A percentile compares a stretch with the other conserved stretches of the same genome.
Evolutionary conservation across 2,113 vertebrate genomes (phyloP).

Genomic region (Mus musculus): GRCm39 chr11:16440001-16440500

Average conservation of each 20-base stretch:
- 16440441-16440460: not conserved
- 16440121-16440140: not conserved
- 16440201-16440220: not conserved
- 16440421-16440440: not conserved
- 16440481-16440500: not conserved
- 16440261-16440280: not conserved
- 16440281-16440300: not conserved
- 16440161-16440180: slow-evolving; percentile 40
- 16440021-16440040: not conserved
- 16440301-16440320: not conserved
- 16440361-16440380: not conserved
- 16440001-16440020: not conserved
- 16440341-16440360: not conserved
- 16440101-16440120: not conserved
- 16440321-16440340: not conserved
- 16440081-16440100: not conserved
- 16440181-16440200: not conserved
- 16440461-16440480: not conserved
- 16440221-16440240: not conserved
- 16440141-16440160: not conserved
- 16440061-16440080: not conserved
- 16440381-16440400: not conserved
- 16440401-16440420: not conserved
- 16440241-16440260: not conserved
- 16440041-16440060: not conserved